phyloP scores from a whole-genome alignment of 2,113 vertebrate genomes.

The Tympanuchus pallidicinctus region DNA sequence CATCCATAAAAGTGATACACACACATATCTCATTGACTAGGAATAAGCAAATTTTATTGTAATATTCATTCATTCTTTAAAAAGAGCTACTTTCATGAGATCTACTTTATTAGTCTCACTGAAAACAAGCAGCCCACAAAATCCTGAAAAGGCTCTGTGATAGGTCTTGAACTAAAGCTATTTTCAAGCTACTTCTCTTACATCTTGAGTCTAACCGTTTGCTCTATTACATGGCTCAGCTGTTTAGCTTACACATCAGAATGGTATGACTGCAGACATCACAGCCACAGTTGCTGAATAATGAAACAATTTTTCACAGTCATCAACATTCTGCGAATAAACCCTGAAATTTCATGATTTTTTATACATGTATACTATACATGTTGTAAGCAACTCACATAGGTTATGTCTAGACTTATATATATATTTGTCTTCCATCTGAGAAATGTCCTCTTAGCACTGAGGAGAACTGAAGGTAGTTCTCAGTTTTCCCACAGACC shows the following conservation, averaged over 20 bases:
- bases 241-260: neutral
- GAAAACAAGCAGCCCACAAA: neutral
- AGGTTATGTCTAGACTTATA: neutral
- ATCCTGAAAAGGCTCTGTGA: neutral
- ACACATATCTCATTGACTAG: neutral
- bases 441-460: constrained; percentile 30
- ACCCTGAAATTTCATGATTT: neutral
- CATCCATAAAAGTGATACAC: neutral
- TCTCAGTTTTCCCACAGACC: neutral
- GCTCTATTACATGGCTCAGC: neutral
- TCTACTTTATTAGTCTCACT: neutral
- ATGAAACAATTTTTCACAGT: neutral
- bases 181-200: neutral
- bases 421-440: neutral
- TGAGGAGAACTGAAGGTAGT: neutral
- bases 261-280: neutral
- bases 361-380: neutral
- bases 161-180: neutral
- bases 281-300: neutral
- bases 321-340: neutral
- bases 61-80: neutral
- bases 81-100: neutral
- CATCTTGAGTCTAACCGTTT: neutral
- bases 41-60: neutral
- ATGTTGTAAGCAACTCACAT: neutral